Percentiles rank a stretch among this genome's conserved stretches.
Evolutionary conservation across 2,113 vertebrate species (phyloP).

Genomic region (Suricata suricatta): DNA sequence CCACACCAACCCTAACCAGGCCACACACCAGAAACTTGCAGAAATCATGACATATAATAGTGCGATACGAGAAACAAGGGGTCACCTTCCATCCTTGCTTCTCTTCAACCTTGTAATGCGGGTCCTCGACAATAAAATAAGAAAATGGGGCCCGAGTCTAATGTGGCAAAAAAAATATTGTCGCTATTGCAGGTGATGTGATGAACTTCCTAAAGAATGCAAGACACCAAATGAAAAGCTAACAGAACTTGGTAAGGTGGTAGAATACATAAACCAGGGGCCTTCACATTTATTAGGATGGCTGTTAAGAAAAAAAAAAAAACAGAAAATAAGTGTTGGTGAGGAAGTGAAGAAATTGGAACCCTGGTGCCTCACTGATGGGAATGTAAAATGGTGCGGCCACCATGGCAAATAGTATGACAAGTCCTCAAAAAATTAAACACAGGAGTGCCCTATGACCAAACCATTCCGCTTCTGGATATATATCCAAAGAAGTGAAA

Average conservation of each 20-base stretch:
- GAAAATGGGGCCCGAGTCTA: not conserved
- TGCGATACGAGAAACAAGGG: not conserved
- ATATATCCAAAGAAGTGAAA: not conserved
- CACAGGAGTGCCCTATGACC: not conserved
- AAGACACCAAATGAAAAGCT: not conserved
- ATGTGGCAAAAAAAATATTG: not conserved
- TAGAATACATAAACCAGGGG: not conserved
- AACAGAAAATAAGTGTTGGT: not conserved
- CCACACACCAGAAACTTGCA: not conserved
- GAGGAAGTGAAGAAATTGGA: not conserved
- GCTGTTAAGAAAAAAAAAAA: not conserved
- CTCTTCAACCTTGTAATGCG: not conserved
- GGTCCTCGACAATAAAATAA: not conserved
- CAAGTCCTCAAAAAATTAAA: not conserved
- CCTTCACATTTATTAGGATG: not conserved
- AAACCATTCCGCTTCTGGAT: not conserved
- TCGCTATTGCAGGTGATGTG: not conserved
- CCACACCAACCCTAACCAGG: not conserved
- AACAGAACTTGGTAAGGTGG: not conserved
- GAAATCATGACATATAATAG: not conserved
- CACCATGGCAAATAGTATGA: not conserved
- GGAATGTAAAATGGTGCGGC: not conserved
- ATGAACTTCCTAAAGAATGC: not conserved
- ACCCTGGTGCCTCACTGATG: not conserved
- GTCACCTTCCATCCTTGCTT: not conserved